phyloP scores from a whole-genome alignment of 2,888 invertebrate genomes.

The Tromatobia lineatoria region DNA sequence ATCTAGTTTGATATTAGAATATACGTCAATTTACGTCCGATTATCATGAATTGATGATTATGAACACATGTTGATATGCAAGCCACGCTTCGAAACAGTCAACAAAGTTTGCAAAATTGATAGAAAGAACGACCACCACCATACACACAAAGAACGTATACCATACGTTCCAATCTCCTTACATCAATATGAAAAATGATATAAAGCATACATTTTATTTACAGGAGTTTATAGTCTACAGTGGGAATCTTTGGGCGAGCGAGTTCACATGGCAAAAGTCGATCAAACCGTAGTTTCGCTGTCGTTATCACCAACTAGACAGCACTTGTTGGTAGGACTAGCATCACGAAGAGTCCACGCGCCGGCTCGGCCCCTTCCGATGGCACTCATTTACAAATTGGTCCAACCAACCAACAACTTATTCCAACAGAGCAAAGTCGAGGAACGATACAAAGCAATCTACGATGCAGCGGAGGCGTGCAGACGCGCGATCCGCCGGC shows the following conservation, averaged over 20 bases:
- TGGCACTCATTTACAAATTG: slow-evolving; percentile 82
- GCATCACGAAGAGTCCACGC: slow-evolving; percentile 89
- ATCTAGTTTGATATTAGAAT: no score
- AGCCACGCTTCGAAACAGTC: no score
- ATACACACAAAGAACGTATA: no score
- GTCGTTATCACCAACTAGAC: slow-evolving; percentile 93
- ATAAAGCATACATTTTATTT: background rate
- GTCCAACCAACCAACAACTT: slow-evolving; percentile 67
- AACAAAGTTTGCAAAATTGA: no score
- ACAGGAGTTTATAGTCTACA: slow-evolving; percentile 93
- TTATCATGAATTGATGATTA: no score
- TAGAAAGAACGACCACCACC: no score
- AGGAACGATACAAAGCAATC: slow-evolving; percentile 68
- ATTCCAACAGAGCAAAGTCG: slow-evolving; percentile 34
- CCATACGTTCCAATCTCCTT: no score
- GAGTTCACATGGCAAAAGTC: slow-evolving; percentile 91
- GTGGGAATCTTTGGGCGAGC: slow-evolving; percentile 91
- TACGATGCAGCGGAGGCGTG: slow-evolving; percentile 74
- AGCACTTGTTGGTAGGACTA: slow-evolving; percentile 93
- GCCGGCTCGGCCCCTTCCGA: slow-evolving; percentile 77
- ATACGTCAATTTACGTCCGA: no score
- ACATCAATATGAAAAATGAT: background rate
- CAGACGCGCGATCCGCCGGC: slow-evolving; percentile 81
- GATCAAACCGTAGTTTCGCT: slow-evolving; percentile 94
- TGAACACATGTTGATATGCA: no score